These are phyloP conservation scores for Myoxocephalus aenaeus DNA, from an alignment of 2,797 vertebrate genomes.

Conservation along the genomic window DNA sequence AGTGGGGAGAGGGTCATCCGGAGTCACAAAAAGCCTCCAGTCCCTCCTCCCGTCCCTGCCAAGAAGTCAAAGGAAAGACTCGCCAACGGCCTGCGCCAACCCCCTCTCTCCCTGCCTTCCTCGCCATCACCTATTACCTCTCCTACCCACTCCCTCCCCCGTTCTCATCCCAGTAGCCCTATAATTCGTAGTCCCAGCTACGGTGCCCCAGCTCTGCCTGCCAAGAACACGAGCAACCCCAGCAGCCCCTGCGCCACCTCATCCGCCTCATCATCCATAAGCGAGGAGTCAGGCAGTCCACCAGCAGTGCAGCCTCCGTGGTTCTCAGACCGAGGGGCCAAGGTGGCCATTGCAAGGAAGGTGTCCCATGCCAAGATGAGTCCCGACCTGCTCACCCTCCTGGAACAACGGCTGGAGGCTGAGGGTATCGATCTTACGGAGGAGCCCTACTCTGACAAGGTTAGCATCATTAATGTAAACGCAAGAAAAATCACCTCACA, in stretches of 20 bases:
- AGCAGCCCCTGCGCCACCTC: slow-evolving; percentile 74
- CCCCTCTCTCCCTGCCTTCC: slow-evolving; percentile 78
- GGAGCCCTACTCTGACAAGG: slow-evolving; percentile 98
- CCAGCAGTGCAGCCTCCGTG: slow-evolving; percentile 87
- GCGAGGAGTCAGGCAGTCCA: slow-evolving; percentile 80
- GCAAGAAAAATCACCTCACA: background rate
- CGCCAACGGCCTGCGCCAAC: slow-evolving; percentile 89
- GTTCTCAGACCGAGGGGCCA: slow-evolving; percentile 87
- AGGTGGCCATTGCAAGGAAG: slow-evolving; percentile 85
- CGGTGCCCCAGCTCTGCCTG: slow-evolving; percentile 72
- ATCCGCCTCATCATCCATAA: slow-evolving; percentile 72
- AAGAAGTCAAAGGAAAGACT: slow-evolving; percentile 96
- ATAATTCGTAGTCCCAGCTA: slow-evolving; percentile 63
- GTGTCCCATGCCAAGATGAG: slow-evolving; percentile 88
- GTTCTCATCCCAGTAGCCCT: slow-evolving; percentile 76
- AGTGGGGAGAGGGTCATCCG: slow-evolving; percentile 76
- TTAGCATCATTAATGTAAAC: slow-evolving; percentile 59
- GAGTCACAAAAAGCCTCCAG: slow-evolving; percentile 90
- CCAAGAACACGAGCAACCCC: slow-evolving; percentile 76
- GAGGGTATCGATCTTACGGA: slow-evolving; percentile 97
- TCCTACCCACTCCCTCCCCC: slow-evolving; percentile 72
- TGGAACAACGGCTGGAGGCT: slow-evolving; percentile 89
- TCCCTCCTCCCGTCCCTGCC: slow-evolving; percentile 95
- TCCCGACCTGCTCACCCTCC: slow-evolving; percentile 88
- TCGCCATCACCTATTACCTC: slow-evolving; percentile 75